These are phyloP conservation scores for Neria commutata DNA, from an alignment of 2,888 invertebrate species.

Conservation along the genomic window DNA sequence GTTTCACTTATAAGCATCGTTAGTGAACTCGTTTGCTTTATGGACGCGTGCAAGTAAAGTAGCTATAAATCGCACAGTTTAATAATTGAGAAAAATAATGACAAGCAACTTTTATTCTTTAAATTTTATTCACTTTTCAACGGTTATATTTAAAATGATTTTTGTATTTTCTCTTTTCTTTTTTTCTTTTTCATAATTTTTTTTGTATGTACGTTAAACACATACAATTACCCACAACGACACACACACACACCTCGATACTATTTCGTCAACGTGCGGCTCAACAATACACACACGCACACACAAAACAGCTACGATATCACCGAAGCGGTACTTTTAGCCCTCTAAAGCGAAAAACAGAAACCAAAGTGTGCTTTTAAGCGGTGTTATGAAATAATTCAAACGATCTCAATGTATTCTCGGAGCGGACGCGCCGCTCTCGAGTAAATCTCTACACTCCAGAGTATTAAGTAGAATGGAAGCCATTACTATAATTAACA, in stretches of 20 bases:
- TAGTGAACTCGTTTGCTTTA: slow-evolving; percentile 24
- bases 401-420: too few relatives aligned
- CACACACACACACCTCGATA: slow-evolving; percentile 17
- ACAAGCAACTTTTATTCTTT: slow-evolving; percentile 1
- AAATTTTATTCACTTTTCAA: slow-evolving; percentile 17
- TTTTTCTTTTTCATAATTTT: slow-evolving; percentile 30
- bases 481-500: slow-evolving; percentile 34
- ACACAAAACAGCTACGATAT: slow-evolving; percentile 56
- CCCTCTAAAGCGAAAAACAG: slow-evolving; percentile 45
- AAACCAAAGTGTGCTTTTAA: too few relatives aligned
- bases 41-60: too few relatives aligned
- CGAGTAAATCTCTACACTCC: too few relatives aligned
- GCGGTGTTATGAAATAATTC: too few relatives aligned
- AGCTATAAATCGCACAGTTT: slow-evolving; percentile 2
- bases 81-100: slow-evolving; percentile 5
- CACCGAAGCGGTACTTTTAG: slow-evolving; percentile 60
- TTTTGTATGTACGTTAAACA: slow-evolving; percentile 32
- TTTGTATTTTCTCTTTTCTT: slow-evolving; percentile 26
- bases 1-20: slow-evolving; percentile 14
- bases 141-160: slow-evolving; percentile 26
- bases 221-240: slow-evolving; percentile 18
- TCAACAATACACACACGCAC: slow-evolving; percentile 19
- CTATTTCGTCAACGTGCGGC: too few relatives aligned
- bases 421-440: too few relatives aligned
- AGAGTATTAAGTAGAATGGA: slow-evolving; percentile 44